Evolutionary conservation across 2,888 invertebrate genomes (phyloP), one percentile per base, ranked within the genome.

Genomic region (Hymenopus coronatus): DNA sequence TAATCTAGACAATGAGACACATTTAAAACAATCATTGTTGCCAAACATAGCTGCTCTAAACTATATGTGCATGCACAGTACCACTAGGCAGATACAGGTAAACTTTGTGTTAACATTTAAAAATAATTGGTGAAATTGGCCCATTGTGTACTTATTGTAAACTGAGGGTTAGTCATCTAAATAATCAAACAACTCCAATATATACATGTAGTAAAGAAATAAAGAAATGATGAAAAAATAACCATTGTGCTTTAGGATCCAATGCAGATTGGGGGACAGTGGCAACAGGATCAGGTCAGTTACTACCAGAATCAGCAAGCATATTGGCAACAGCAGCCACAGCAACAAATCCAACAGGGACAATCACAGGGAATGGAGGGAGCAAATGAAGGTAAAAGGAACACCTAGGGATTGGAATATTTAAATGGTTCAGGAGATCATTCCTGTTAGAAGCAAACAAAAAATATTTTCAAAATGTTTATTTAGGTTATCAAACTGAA

Each of bases 271-370:
- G 92, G 91, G 30, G 88, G 88, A 14, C 92, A 91, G 92, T 91
- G 91, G 89, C 92, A 91, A 83, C 92, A 92, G 89, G 92, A 92
- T 88, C 14, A 33, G 54, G 12, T 20, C 1, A 27, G 12, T 25
- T 8, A n/a, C 6, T 28, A 54, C 9, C 91, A 91, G 82, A 91
- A 92, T 70, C 54, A 70, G 46, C 92, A 92, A 88, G 91, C 92
- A 86, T 91, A 91, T 85, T 90, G 89, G 87, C 88, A 91, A 14
- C 91, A 92, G 87, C 90, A 90, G 54, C 91, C 91, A 28, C 91
- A 91, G 90, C 92, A 91, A 84, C 91, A 91, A 88, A 91, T 91
- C 89, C 91, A 91, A 90, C 92, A 91, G 89, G 91, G 89, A n/a
- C 88, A 90, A 81, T 90, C 91, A 81, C 89, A 91, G 20, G 83